Percentiles rank a stretch among this genome's conserved stretches.
phyloP scores from a whole-genome alignment of 2,888 invertebrate genomes.

The Anaspis maculata region DNA sequence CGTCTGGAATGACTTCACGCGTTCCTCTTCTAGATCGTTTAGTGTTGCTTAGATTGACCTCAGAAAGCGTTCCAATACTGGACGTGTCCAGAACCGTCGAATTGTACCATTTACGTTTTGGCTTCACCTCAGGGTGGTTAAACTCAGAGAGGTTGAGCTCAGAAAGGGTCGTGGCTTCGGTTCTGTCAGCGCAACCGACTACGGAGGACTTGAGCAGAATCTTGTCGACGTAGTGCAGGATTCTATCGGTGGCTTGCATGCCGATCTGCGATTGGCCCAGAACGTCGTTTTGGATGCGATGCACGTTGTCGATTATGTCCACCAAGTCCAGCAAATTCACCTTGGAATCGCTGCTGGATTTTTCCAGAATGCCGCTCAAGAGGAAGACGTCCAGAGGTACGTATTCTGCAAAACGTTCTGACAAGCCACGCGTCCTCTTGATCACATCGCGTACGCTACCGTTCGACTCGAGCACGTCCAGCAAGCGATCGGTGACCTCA shows the following conservation, averaged over 20 bases:
- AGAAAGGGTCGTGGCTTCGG: not conserved
- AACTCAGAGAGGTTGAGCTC: too few relatives aligned
- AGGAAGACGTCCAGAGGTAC: slow-evolving; percentile 7
- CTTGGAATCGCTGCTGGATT: slow-evolving; percentile 1
- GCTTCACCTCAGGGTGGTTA: too few relatives aligned
- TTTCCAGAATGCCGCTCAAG: slow-evolving; percentile 6
- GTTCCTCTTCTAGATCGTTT: too few relatives aligned
- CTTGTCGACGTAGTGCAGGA: slow-evolving; percentile 49
- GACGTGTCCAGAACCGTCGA: not conserved
- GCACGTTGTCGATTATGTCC: slow-evolving; percentile 8
- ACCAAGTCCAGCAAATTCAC: slow-evolving; percentile 5
- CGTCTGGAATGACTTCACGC: too few relatives aligned
- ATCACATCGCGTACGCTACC: not conserved
- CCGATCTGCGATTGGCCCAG: slow-evolving; percentile 6
- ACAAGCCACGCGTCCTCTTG: slow-evolving; percentile 1
- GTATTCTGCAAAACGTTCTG: slow-evolving; percentile 4
- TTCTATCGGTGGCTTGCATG: slow-evolving; percentile 24
- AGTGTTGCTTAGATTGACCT: not conserved
- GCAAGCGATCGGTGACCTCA: not conserved
- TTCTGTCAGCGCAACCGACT: too few relatives aligned
- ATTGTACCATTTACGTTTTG: not conserved
- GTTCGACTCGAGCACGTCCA: not conserved
- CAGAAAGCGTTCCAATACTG: not conserved
- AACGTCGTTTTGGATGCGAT: slow-evolving; percentile 2
- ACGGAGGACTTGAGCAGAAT: slow-evolving; percentile 42